These are phyloP conservation scores for Dryobates pubescens DNA, from an alignment of 2,797 vertebrate genomes.

Conservation along the genomic window DNA sequence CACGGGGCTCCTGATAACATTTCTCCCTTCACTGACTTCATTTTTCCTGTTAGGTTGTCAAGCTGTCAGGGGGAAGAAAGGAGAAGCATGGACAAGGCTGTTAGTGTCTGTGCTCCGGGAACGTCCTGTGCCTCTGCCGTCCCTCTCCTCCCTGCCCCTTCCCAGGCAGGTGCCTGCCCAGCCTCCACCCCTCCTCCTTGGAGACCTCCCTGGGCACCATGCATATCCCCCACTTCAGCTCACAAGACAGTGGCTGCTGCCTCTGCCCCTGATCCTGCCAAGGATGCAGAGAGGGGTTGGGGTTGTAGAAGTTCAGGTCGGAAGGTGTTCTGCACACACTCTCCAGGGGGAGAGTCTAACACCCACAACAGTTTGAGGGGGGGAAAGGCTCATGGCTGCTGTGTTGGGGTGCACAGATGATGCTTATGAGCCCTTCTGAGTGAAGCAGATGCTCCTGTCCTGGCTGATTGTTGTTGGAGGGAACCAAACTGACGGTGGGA, in stretches of 20 bases:
- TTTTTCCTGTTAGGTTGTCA: constrained; percentile 74
- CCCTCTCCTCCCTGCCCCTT: not conserved
- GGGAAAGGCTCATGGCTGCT: not conserved
- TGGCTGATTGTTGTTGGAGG: constrained; percentile 33
- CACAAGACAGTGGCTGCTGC: not conserved
- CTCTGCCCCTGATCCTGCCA: not conserved
- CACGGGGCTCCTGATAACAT: constrained; percentile 73
- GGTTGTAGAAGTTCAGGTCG: not conserved
- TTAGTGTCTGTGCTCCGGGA: not conserved
- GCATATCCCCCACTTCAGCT: not conserved
- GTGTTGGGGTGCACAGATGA: not conserved
- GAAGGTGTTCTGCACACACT: not conserved
- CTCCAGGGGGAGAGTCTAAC: not conserved
- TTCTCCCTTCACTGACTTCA: constrained; percentile 74
- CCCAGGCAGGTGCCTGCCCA: not conserved
- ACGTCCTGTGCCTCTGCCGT: not conserved
- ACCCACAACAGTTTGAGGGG: not conserved
- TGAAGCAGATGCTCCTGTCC: constrained; percentile 36
- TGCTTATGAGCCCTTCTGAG: not conserved
- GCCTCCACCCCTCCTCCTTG: not conserved
- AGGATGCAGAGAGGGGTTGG: not conserved
- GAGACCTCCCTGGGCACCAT: not conserved
- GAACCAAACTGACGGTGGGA: constrained; percentile 33
- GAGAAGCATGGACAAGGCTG: constrained; percentile 31
- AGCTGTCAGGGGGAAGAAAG: constrained; percentile 62